Percentiles rank a stretch among this genome's conserved stretches.
These are phyloP conservation scores for Jordanella pulchra DNA, from an alignment of 2,797 vertebrate species.

Conservation along the genomic window DNA sequence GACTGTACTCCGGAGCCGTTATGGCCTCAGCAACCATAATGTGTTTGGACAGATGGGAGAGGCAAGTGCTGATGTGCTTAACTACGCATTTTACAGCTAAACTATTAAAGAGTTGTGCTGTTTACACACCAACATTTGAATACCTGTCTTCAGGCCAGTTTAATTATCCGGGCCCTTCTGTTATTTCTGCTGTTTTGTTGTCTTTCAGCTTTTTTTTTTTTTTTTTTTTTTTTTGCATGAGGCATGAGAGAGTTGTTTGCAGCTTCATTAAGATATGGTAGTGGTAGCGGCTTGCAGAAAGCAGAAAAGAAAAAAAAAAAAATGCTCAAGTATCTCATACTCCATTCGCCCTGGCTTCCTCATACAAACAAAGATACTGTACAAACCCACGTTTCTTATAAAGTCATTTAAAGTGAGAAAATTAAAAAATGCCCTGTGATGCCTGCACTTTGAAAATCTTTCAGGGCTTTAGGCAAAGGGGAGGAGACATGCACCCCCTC, in stretches of 20 bases:
- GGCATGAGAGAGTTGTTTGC: slow-evolving; percentile 81
- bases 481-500: slow-evolving; percentile 54
- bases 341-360: slow-evolving; percentile 51
- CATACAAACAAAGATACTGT: slow-evolving; percentile 71
- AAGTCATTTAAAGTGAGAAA: slow-evolving; percentile 80
- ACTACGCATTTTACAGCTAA: slow-evolving; percentile 86
- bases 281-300: slow-evolving; percentile 61
- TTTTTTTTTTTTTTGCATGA: slow-evolving; percentile 49
- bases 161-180: slow-evolving; percentile 87
- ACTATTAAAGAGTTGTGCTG: slow-evolving; percentile 86
- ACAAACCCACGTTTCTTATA: slow-evolving; percentile 73
- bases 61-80: slow-evolving; percentile 82
- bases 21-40: slow-evolving; percentile 76
- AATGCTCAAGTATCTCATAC: slow-evolving; percentile 68
- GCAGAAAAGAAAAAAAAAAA: slow-evolving; percentile 35
- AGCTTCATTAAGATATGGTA: slow-evolving; percentile 83
- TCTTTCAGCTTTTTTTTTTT: slow-evolving; percentile 66
- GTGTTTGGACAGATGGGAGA: slow-evolving; percentile 85
- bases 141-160: slow-evolving; percentile 88
- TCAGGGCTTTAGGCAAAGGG: slow-evolving; percentile 72
- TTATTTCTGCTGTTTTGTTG: slow-evolving; percentile 82
- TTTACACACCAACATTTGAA: slow-evolving; percentile 87
- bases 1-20: slow-evolving; percentile 66
- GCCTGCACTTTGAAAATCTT: slow-evolving; percentile 80
- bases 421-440: slow-evolving; percentile 77